Evolutionary conservation across 2,888 invertebrate genomes (phyloP), one percentile per base, ranked within the genome.

Genomic region (Cheilosia variabilis): DNA sequence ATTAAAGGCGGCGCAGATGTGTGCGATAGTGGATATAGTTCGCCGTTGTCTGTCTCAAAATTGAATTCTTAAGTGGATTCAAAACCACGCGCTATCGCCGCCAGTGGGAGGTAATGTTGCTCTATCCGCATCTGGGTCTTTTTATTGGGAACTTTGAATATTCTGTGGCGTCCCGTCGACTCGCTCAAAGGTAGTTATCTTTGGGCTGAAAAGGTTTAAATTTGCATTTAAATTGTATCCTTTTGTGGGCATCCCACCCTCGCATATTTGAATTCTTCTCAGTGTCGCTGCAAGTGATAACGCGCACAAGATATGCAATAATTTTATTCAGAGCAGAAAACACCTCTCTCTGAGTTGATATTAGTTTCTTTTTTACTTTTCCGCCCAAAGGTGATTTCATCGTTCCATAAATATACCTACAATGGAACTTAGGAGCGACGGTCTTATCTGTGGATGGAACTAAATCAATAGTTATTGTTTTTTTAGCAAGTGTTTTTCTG

Each of bases 191-290:
- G 69, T 75, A 57, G 43, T 58, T 71, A 65, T 69, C 71, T 79
- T 75, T 15, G 68, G 80, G 75, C 55, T 63, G 55, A 75, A 84
- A 75, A 79, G 79, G 75, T 83, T 83, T 80, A 75, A 84, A 84
- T 84, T 84, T 84, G 84, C 79, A 82, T 83, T 84, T 80, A 80
- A 81, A 81, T 86, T 81, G 80, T 86, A 80, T 86, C 77, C 81
- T 68, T 86, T 80, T 81, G 82, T 87, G 77, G 52, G 37, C 60
- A 65, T 52, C 37, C 37, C 62, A 43, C 62, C 57, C 37, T 66
- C 62, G 9, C 34, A 65, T 55, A 31, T 37, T 75, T 60, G 47
- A 57, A 68, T 80, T 66, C 22, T 62, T 45, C 27, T 45, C 66
- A 50, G 34, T 62, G 37, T 60, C 9, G 31, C 10, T 79, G 68